Percentiles rank a stretch among this genome's conserved stretches.
Conservation (phyloP, 2,888 invertebrate species). For the Melinopterus prodromus region DNA sequence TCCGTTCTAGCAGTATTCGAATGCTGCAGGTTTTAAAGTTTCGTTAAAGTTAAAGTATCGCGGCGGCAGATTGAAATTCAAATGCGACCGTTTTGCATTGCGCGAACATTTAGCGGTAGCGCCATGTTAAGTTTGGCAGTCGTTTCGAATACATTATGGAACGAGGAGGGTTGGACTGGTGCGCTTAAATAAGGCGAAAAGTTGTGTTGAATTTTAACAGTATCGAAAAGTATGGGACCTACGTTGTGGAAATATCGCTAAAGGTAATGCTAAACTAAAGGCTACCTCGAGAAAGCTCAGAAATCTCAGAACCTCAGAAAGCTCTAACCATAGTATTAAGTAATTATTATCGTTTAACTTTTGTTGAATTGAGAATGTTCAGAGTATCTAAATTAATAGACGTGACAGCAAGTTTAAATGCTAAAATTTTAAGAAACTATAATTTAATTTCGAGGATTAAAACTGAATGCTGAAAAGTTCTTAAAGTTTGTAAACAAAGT, state of each 20-base stretch:
- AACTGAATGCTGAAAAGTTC: no score
- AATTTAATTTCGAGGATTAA: no score
- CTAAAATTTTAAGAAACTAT: no score
- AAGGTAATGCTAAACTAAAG: no score
- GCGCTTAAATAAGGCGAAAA: not conserved
- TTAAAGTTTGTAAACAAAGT: no score
- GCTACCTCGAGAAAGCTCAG: no score
- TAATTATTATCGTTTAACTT: no score
- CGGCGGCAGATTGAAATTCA: slow-evolving; percentile 4
- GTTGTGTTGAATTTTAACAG: not conserved
- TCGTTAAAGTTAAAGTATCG: not conserved
- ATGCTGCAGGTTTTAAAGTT: not conserved
- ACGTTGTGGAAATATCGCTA: not conserved
- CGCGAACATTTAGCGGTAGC: slow-evolving; percentile 4
- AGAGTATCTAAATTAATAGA: no score
- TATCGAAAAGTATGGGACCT: not conserved
- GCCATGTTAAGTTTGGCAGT: slow-evolving; percentile 4
- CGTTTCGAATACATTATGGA: not conserved
- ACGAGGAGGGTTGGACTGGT: not conserved
- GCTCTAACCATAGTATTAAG: no score
- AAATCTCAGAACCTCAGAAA: no score
- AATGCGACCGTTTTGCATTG: not conserved
- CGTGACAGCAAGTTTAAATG: no score
- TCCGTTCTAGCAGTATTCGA: not conserved
- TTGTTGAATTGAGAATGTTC: no score